Evolutionary conservation across 2,113 vertebrate species (phyloP).

Genomic region (Odobenus rosmarus): DNA sequence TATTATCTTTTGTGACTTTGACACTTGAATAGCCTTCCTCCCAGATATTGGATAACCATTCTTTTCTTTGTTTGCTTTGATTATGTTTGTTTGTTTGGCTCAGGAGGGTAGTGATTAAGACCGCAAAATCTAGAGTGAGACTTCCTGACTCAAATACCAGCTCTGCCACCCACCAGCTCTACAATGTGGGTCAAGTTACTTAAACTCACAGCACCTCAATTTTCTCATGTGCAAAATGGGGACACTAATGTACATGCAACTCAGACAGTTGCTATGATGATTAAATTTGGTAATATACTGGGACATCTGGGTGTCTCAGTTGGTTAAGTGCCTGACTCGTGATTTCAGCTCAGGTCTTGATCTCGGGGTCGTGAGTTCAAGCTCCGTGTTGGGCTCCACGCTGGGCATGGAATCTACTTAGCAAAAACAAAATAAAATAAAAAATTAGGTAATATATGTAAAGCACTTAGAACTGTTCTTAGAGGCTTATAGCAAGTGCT

Average conservation of each 20-base stretch:
- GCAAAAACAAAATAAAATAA: not conserved
- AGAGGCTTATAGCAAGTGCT: not conserved
- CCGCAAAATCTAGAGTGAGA: not conserved
- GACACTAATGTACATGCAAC: not conserved
- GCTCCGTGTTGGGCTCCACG: not conserved
- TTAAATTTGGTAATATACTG: not conserved
- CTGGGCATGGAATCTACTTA: no score
- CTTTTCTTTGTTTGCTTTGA: constrained; percentile 36
- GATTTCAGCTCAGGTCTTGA: not conserved
- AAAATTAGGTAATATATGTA: not conserved
- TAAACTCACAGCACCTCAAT: not conserved
- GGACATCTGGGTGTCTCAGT: not conserved
- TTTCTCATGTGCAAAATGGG: not conserved
- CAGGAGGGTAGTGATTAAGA: not conserved
- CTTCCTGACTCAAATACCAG: not conserved
- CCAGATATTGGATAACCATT: not conserved
- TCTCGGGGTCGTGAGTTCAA: not conserved
- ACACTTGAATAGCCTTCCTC: not conserved
- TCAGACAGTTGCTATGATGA: not conserved
- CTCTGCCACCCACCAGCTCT: not conserved
- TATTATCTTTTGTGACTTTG: not conserved
- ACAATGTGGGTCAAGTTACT: not conserved
- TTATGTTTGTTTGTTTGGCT: constrained; percentile 28
- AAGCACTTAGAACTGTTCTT: not conserved
- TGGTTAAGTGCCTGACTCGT: not conserved